Percentiles rank a stretch among this genome's conserved stretches.
Conservation (phyloP, 2,113 vertebrate genomes). For the Paramisgurnus dabryanus region DNA sequence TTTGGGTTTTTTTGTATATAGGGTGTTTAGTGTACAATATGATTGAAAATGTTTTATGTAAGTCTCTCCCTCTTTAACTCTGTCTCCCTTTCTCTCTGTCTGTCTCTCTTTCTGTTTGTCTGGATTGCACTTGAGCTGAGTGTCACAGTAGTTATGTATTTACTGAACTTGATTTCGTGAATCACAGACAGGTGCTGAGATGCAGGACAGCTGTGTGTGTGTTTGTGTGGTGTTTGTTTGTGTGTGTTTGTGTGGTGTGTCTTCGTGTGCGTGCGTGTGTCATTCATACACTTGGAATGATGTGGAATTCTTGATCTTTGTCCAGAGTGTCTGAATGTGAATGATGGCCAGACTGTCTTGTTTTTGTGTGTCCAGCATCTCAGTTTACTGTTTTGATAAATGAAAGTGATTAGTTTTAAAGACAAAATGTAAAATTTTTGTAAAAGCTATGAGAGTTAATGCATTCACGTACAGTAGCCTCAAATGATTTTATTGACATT, state of each 20-base stretch:
- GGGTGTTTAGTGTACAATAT: no score
- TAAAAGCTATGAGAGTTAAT: not conserved
- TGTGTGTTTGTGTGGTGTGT: no score
- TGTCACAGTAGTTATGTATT: conserved; percentile 52
- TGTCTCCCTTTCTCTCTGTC: not conserved
- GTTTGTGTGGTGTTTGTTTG: not conserved
- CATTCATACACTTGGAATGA: conserved; percentile 28
- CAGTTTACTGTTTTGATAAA: not conserved
- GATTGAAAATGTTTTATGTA: not conserved
- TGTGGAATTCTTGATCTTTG: conserved; percentile 67
- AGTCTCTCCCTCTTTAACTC: not conserved
- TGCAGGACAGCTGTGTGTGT: conserved; percentile 62
- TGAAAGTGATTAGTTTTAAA: not conserved
- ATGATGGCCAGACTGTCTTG: conserved; percentile 23
- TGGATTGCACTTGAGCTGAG: conserved; percentile 60
- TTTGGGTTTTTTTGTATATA: no score
- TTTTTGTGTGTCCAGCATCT: not conserved
- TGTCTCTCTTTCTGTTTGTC: conserved; percentile 21
- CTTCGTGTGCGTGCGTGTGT: no score
- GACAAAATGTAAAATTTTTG: not conserved
- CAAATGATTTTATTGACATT: no score
- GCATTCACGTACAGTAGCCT: no score
- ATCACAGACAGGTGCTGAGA: conserved; percentile 63
- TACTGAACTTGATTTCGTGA: conserved; percentile 62
- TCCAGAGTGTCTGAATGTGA: conserved; percentile 41